Conservation (phyloP, 2,888 invertebrate species). For the Synanthedon formicaeformis region DNA sequence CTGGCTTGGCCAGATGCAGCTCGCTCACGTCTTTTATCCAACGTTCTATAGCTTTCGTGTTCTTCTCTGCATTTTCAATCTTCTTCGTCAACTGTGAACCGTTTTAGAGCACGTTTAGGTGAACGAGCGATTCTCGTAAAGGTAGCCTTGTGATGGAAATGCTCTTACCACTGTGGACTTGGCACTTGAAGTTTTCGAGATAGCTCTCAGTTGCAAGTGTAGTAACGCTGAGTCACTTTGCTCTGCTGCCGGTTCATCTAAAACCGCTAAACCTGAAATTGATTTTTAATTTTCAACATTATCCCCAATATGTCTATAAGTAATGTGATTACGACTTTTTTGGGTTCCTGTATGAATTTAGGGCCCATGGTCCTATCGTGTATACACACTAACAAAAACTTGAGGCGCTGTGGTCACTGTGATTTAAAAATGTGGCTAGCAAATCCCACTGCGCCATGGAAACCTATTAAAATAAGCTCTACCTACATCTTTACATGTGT, state of each 20-base stretch:
- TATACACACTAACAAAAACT: too few relatives aligned
- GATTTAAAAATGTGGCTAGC: too few relatives aligned
- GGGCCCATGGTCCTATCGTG: too few relatives aligned
- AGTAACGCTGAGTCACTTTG: constrained; percentile 97
- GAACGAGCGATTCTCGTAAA: neutral
- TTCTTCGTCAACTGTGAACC: constrained; percentile 76
- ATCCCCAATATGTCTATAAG: too few relatives aligned
- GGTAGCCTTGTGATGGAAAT: neutral
- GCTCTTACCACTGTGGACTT: constrained; percentile 49
- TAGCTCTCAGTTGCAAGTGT: constrained; percentile 87
- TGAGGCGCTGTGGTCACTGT: too few relatives aligned
- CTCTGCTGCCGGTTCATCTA: constrained; percentile 95
- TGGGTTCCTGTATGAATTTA: too few relatives aligned
- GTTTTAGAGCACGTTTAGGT: too few relatives aligned
- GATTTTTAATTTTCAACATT: constrained; percentile 5
- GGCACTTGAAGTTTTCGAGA: constrained; percentile 63
- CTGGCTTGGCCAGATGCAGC: constrained; percentile 89
- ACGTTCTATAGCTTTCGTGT: constrained; percentile 90
- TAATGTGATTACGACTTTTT: too few relatives aligned
- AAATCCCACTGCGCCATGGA: too few relatives aligned
- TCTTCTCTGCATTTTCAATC: constrained; percentile 85
- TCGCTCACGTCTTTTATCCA: constrained; percentile 98
- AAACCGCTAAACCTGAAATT: constrained; percentile 74
- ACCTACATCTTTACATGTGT: too few relatives aligned
- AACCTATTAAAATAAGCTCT: too few relatives aligned